phyloP scores from a whole-genome alignment of 1,140 invertebrate genomes.

The Zophobas morio region DNA sequence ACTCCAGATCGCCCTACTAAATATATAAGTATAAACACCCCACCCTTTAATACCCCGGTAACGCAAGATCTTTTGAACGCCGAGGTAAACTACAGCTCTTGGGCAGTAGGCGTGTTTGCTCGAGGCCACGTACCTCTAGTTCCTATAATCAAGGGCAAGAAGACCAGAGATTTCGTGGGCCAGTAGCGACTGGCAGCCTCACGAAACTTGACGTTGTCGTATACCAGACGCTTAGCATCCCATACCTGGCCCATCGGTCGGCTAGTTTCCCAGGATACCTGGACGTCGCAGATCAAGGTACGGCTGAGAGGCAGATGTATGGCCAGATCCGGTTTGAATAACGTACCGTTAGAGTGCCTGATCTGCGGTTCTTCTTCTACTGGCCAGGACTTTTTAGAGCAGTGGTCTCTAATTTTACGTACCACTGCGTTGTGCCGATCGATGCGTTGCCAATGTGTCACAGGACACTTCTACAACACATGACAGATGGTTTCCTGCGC shows the following conservation, averaged over 20 bases:
- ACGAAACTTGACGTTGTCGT: neutral
- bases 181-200: neutral
- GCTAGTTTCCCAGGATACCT: too few species aligned
- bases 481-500: slow-evolving; percentile 12
- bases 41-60: neutral
- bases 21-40: neutral
- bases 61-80: neutral
- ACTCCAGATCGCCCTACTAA: neutral
- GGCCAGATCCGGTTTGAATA: neutral
- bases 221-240: neutral
- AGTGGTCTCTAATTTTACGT: neutral
- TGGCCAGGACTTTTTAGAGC: neutral
- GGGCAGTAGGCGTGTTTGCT: neutral
- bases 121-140: neutral
- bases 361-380: neutral
- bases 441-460: slow-evolving; percentile 16
- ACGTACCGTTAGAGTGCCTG: neutral
- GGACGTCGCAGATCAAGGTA: too few species aligned
- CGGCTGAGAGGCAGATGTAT: neutral
- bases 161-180: neutral
- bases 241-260: too few species aligned
- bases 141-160: neutral
- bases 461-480: neutral
- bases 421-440: slow-evolving; percentile 31
- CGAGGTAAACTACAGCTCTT: neutral